Base-by-base conservation (phyloP, 2,888 invertebrate species). In the Drosophila nigricruria region DNA sequence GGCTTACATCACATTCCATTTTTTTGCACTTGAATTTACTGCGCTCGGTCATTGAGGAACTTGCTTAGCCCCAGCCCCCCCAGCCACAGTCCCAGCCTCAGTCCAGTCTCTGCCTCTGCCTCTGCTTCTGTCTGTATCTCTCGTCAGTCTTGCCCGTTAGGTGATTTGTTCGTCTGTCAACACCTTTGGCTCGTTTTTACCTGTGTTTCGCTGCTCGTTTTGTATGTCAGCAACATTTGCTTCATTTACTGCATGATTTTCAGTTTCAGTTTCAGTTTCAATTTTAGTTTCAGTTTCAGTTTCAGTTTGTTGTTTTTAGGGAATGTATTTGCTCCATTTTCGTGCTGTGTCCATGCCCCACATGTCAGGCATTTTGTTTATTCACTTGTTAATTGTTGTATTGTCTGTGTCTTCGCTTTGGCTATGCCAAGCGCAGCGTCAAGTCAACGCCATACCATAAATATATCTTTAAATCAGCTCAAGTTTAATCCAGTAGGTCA, bases 181-280 rank as follows among this genome's bases (percentile, higher is more conserved):
- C 75, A 75, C 70, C 83, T 79, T 63, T 58, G 53, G 36, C 59
- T 38, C 32, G 43, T 20, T 43, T 60, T 60, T 59, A 43, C 49
- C 12, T 30, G 49, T 49, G 9, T 42, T 53, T 60, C 43, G 61
- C 18, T 23, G n/a, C 43, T 42, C 60, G 58, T 84, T 84, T 82
- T 80, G 71, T 79, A 71, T 88, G 83, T 88, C 81, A 83, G 69
- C 71, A 23, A 47, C 79, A 81, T 83, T 84, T 83, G 87, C 89
- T 73, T 77, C 84, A 84, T 81, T 86, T 87, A 65, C 79, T 54
- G 77, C 84, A 89, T 85, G 89, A 85, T 68, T 84, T 83, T 82
- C 65, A 74, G 62, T 81, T 82, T 84, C 43, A 10, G 16, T 71
- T 71, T 73, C 30, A 1, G 36, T 65, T 64, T 70, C 38, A 49